Base-by-base conservation (phyloP, 2,797 vertebrate genomes). In the Sebastolobus altivelis region DNA sequence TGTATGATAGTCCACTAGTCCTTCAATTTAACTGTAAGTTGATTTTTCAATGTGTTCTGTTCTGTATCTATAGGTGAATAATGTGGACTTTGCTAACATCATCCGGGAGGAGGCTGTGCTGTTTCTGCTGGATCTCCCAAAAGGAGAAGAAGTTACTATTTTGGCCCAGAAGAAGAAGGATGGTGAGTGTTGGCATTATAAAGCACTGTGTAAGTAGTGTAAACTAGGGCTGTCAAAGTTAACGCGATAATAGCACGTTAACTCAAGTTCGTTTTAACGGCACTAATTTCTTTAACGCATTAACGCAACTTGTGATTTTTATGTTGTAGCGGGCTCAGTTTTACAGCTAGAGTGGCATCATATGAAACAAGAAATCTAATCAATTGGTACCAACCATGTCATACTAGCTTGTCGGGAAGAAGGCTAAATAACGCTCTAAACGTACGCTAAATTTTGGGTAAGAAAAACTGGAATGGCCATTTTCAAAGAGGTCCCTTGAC, bases 151-250 rank as follows among this genome's bases (percentile, higher is more conserved):
- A 90, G 98, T 99, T 85, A 98, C 97, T n/a, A 99, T 99, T 82
- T 86, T 99, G 93, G 98, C 98, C 38, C 98, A 99, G 94, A 98
- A 99, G 93, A 99, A 99, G 84, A 99, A 99, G 83, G 98, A 99
- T 52, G 98, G 98, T 99, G 80, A 97, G 93, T 61, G 83, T 18
- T 25, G 3, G 2, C 5, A 11, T 4, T 5, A 18, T 61, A 2
- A 54, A 20, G 6, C 2, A 20, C n/a, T 22, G 2, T 9, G 56
- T 61, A 63, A 29, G 33, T 16, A 9, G 2, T 65, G 9, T 46
- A 54, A 78, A 59, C 5, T 1, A 20, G 46, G 46, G 18, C 18
- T 49, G 0, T 49, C 46, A 49, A 8, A 49, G 46, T 49, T 49
- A 49, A 49, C 0, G 1, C 7, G 1, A 49, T 49, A 49, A 49